Evolutionary conservation across 2,113 vertebrate species (phyloP).

Genomic region (Limanda limanda): DNA sequence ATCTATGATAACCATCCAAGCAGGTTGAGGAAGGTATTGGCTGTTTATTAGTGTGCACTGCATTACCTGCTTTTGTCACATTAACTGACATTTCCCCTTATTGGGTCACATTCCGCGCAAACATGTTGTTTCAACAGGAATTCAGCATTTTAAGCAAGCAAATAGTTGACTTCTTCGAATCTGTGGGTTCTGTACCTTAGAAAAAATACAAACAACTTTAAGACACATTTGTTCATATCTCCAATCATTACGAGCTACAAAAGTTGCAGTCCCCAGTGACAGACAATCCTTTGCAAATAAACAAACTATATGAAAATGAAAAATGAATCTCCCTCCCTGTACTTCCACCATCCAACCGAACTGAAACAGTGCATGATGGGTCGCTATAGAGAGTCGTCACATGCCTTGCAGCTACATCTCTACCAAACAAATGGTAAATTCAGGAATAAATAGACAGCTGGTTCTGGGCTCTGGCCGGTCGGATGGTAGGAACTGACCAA

Average conservation of each 20-base stretch:
- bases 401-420: constrained; percentile 49
- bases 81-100: too few relatives aligned
- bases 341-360: constrained; percentile 4
- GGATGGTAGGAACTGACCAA: constrained; percentile 66
- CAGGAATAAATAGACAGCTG: constrained; percentile 71
- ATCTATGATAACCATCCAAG: not conserved
- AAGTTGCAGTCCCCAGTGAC: not conserved
- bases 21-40: not conserved
- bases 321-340: constrained; percentile 14
- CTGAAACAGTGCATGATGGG: constrained; percentile 28
- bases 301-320: constrained; percentile 1
- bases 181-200: too few relatives aligned
- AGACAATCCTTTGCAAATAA: constrained; percentile 10
- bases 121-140: not conserved
- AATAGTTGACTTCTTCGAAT: not conserved
- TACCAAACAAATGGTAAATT: constrained; percentile 74
- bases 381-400: constrained; percentile 51
- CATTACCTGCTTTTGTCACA: not conserved
- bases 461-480: constrained; percentile 55
- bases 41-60: not conserved
- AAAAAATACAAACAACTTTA: not conserved
- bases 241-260: too few relatives aligned
- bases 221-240: not conserved
- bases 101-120: too few relatives aligned
- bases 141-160: not conserved